phyloP scores from a whole-genome alignment of 1,140 invertebrate genomes.

The Aphaenogaster rudis region DNA sequence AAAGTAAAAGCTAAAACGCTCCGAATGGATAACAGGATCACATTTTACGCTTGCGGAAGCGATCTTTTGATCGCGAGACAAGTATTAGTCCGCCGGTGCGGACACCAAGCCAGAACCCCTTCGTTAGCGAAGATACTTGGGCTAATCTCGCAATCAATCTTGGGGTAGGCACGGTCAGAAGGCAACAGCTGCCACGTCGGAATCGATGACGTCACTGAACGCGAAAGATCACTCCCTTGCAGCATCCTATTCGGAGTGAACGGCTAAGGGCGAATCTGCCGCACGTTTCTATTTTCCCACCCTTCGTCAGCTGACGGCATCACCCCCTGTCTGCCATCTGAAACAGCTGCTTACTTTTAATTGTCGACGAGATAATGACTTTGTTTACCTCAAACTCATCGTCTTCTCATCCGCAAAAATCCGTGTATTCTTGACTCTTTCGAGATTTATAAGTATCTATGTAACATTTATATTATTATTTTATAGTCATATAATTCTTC shows the following conservation, averaged over 20 bases:
- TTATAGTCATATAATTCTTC: background rate
- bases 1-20: background rate
- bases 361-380: conserved; percentile 24
- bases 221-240: conserved; percentile 75
- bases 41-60: conserved; percentile 7
- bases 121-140: conserved; percentile 65
- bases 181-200: conserved; percentile 73
- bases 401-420: conserved; percentile 3
- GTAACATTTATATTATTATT: background rate
- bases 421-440: background rate
- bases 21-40: background rate
- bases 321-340: conserved; percentile 62
- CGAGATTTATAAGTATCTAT: background rate
- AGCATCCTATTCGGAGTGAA: conserved; percentile 74
- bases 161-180: conserved; percentile 66
- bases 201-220: conserved; percentile 70
- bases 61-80: conserved; percentile 43
- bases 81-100: conserved; percentile 23
- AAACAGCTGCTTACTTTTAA: conserved; percentile 73
- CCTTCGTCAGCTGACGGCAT: conserved; percentile 59
- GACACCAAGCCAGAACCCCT: conserved; percentile 64
- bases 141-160: conserved; percentile 78
- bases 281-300: conserved; percentile 69
- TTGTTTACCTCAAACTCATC: conserved; percentile 13
- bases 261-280: conserved; percentile 49